Evolutionary conservation across 2,888 invertebrate genomes (phyloP).

Genomic region (Dynastes maya): DNA sequence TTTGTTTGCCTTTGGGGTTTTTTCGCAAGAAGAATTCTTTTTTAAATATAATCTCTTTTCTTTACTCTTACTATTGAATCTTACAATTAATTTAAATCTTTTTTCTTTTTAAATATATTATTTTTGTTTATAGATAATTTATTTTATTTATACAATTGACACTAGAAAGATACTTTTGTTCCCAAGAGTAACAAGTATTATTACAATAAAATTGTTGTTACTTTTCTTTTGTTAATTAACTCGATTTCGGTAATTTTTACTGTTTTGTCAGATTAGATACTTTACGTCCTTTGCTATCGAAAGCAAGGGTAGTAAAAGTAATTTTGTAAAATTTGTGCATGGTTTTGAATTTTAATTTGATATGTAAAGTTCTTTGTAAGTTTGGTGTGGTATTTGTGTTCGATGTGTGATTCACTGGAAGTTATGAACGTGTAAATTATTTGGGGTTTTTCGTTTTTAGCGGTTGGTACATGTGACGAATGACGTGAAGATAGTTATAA

Average conservation of each 20-base stretch:
- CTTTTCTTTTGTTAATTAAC: conserved; percentile 3
- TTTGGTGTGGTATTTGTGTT: not conserved
- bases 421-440: not conserved
- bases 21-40: not conserved
- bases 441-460: too few species aligned
- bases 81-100: not conserved
- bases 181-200: conserved; percentile 39
- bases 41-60: not conserved
- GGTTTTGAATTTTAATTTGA: not conserved
- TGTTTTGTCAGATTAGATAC: not conserved
- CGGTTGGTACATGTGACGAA: too few species aligned
- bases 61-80: too few species aligned
- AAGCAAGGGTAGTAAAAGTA: not conserved
- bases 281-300: not conserved
- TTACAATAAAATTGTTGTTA: conserved; percentile 5
- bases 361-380: not conserved
- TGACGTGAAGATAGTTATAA: too few species aligned
- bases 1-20: conserved; percentile 4
- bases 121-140: conserved; percentile 21
- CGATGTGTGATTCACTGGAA: not conserved
- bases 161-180: conserved; percentile 48
- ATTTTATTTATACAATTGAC: conserved; percentile 49
- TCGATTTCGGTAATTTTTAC: conserved; percentile 17
- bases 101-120: not conserved
- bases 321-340: conserved; percentile 7